These are phyloP conservation scores for Mercenaria mercenaria DNA, from an alignment of 1,140 invertebrate species.

Conservation along the genomic window DNA sequence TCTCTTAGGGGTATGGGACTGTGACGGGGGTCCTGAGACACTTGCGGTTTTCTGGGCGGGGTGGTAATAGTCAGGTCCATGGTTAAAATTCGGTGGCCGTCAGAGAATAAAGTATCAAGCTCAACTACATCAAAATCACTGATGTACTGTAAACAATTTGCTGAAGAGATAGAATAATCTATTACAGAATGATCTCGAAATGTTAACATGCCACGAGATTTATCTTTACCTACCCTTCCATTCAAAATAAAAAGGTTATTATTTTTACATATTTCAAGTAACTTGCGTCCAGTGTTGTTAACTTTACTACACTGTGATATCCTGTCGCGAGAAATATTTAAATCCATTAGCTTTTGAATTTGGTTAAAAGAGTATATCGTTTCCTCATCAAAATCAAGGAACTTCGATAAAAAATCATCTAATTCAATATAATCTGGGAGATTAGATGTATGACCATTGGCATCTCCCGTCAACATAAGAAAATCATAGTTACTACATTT, in stretches of 20 bases:
- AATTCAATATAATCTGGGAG: background rate
- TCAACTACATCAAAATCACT: background rate
- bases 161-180: constrained; percentile 1
- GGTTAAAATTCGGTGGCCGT: background rate
- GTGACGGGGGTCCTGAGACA: background rate
- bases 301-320: background rate
- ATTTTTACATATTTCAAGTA: constrained; percentile 11
- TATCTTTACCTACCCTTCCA: constrained; percentile 48
- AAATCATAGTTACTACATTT: too few species aligned
- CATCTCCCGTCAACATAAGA: too few species aligned
- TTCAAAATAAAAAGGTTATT: constrained; percentile 23
- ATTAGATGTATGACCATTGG: background rate
- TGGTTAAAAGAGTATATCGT: too few species aligned
- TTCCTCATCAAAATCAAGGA: background rate
- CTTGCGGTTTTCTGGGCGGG: too few species aligned
- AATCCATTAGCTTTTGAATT: background rate
- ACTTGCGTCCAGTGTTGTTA: background rate
- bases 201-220: background rate
- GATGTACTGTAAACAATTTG: background rate
- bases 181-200: background rate
- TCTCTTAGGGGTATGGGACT: background rate
- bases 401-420: background rate
- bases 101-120: constrained; percentile 1
- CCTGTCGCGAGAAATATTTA: background rate
- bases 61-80: background rate